Evolutionary conservation across 2,888 invertebrate species (phyloP).

Genomic region (Cremastinae sp.): DNA sequence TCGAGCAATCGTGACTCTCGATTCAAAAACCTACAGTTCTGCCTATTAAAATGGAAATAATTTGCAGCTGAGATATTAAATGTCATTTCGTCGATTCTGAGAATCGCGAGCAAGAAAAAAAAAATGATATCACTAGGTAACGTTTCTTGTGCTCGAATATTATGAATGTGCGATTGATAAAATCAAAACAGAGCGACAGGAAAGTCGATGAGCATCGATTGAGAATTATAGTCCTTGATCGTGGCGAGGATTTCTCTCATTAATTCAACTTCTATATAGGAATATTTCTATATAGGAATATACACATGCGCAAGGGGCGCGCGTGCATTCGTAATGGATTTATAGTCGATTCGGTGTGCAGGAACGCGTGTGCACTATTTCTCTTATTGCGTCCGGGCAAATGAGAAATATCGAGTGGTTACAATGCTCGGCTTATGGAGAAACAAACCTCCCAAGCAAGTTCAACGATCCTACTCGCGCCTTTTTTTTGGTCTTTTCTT

Average conservation of each 20-base stretch:
- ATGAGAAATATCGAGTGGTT: constrained; percentile 47
- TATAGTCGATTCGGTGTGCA: constrained; percentile 35
- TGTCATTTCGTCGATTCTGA: neutral
- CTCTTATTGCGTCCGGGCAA: constrained; percentile 46
- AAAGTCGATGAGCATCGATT: constrained; percentile 35
- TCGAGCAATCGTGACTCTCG: too few species aligned
- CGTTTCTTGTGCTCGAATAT: constrained; percentile 10
- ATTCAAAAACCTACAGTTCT: too few species aligned
- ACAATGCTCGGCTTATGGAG: constrained; percentile 26
- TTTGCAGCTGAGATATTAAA: neutral
- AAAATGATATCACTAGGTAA: neutral
- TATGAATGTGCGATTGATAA: constrained; percentile 13
- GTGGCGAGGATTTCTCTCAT: constrained; percentile 51
- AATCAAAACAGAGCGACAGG: constrained; percentile 33
- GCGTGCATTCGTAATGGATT: constrained; percentile 9
- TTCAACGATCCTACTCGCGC: constrained; percentile 56
- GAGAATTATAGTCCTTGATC: constrained; percentile 52
- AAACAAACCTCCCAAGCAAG: constrained; percentile 51
- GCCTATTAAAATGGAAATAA: too few species aligned
- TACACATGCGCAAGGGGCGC: neutral
- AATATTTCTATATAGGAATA: too few species aligned
- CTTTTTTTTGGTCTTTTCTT: constrained; percentile 15
- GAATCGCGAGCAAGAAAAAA: too few species aligned
- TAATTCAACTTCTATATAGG: constrained; percentile 51
- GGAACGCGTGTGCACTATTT: constrained; percentile 53